Evolutionary conservation across 2,113 vertebrate species (phyloP), one percentile per base, ranked within the genome.

Genomic region (Chroicocephalus ridibundus): DNA sequence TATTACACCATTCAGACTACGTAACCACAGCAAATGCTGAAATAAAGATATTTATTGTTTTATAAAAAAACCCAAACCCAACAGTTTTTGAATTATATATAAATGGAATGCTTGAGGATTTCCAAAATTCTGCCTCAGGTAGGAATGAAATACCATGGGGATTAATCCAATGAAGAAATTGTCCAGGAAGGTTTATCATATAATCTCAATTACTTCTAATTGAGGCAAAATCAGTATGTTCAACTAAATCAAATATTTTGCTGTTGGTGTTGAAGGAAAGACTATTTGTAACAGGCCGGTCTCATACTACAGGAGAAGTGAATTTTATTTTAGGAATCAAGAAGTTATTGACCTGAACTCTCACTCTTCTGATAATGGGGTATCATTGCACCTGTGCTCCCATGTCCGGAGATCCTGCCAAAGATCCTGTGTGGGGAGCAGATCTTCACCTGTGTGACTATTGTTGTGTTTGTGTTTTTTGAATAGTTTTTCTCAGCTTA

Each of bases 61-160:
- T 26, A 38, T 5, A 44, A n/a, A 25, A 36, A 27, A 24, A 25
- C 26, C 38, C 0, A 34, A 21, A 0, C 13, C 21, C 9, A 42
- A 1, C 21, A 2, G 5, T 11, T 40, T 82, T 62, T 64, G 0
- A 78, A 34, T 72, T 49, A 15, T 49, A 44, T 55, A 10, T 21
- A 46, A 54, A 25, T 26, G 4, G 4, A 15, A 57, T 64, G 40
- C 15, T 14, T 40, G 5, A 85, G 18, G 3, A 29, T 71, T 46
- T 44, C 65, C 46, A 42, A 72, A n/a, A 40, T 5, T 57, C 32
- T 81, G 7, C 18, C 24, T 55, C 15, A 74, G 3, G 3, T 4
- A 54, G 21, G 13, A 66, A 75, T 26, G 16, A 82, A 88, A 65
- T n/a, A 49, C 6, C 9, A 15, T 46, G 13, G 19, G 26, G 16